phyloP scores from a whole-genome alignment of 23 tunicate species.

The Halocynthia aurantium region DNA sequence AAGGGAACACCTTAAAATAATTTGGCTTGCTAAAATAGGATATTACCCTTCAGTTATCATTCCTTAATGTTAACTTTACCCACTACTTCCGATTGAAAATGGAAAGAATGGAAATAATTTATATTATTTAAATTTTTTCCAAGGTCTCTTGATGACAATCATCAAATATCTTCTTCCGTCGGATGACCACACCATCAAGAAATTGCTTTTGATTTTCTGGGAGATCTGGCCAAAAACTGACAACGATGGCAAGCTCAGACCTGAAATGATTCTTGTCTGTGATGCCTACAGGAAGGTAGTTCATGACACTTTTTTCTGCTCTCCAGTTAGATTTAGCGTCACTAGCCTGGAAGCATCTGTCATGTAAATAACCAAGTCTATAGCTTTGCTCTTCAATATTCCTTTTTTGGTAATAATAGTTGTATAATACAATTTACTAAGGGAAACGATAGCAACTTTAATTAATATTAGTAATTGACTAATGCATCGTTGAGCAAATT shows the following conservation, averaged over 20 bases:
- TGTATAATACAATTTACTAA: too few species aligned
- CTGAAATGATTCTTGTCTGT: constrained; percentile 98
- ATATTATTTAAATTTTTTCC: not conserved
- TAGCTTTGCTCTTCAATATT: too few species aligned
- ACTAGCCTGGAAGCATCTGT: too few species aligned
- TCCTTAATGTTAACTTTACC: not conserved
- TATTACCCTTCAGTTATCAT: not conserved
- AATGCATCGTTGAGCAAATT: too few species aligned
- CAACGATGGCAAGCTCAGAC: constrained; percentile 78
- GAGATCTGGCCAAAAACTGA: constrained; percentile 99
- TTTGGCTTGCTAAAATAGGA: not conserved
- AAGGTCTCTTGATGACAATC: constrained; percentile 89
- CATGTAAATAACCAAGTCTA: too few species aligned
- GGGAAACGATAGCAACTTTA: too few species aligned
- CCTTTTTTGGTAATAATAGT: too few species aligned
- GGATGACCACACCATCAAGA: constrained; percentile 91
- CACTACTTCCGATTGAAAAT: too few species aligned
- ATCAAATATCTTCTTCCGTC: constrained; percentile 95
- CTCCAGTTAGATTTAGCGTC: not conserved
- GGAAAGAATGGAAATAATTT: not conserved
- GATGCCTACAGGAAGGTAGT: constrained; percentile 98
- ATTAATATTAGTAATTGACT: too few species aligned
- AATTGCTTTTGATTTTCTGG: constrained; percentile 93
- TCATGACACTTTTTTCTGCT: not conserved
- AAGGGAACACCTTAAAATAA: not conserved